Percentiles rank a stretch among this genome's conserved stretches.
phyloP scores from a whole-genome alignment of 2,888 invertebrate species.

The Pasiphila rectangulata region DNA sequence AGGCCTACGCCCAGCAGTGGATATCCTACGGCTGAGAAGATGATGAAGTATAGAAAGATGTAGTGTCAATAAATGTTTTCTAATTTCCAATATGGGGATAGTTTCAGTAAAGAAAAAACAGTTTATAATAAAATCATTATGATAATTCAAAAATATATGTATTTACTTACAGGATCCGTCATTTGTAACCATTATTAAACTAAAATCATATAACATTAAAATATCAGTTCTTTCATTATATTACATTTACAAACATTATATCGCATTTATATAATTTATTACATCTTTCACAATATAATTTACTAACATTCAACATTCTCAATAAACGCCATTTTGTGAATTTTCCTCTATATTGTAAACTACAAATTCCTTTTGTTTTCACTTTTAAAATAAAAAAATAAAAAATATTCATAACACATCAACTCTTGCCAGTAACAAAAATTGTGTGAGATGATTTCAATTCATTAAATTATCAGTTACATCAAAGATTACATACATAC shows the following conservation, averaged over 20 bases:
- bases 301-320: slow-evolving; percentile 43
- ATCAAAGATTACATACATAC: no score
- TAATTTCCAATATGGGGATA: slow-evolving; percentile 2
- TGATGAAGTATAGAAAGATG: no score
- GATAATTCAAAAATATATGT: slow-evolving; percentile 30
- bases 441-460: not conserved
- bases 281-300: slow-evolving; percentile 42
- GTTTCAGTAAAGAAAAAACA: slow-evolving; percentile 4
- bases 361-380: not conserved
- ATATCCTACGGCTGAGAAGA: no score
- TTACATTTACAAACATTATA: slow-evolving; percentile 29
- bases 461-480: not conserved
- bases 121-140: slow-evolving; percentile 22
- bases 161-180: slow-evolving; percentile 42
- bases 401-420: not conserved
- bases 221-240: slow-evolving; percentile 52
- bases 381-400: not conserved
- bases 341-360: slow-evolving; percentile 1
- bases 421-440: not conserved
- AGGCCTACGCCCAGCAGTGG: no score
- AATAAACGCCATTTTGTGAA: slow-evolving; percentile 11
- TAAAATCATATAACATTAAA: slow-evolving; percentile 27
- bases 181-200: slow-evolving; percentile 35
- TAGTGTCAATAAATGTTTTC: no score
- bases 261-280: slow-evolving; percentile 6